A percentile compares a stretch with the other conserved stretches of the same genome.
phyloP scores from a whole-genome alignment of 2,888 invertebrate genomes.

The Neocrepidodera transversa region DNA sequence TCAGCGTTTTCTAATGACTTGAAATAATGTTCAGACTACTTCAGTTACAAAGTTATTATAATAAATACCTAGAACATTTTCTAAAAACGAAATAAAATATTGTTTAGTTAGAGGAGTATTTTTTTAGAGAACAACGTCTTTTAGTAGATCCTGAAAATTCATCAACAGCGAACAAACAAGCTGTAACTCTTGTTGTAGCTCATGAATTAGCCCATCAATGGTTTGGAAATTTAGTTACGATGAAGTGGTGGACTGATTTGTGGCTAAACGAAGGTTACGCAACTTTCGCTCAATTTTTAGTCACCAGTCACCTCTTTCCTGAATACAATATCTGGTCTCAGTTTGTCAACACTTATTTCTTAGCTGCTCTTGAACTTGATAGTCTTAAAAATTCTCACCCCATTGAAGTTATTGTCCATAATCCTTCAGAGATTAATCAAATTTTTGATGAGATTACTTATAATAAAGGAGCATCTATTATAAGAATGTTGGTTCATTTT shows the following conservation, averaged over 20 bases:
- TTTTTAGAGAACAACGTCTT: slow-evolving; percentile 80
- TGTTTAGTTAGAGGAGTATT: too few relatives aligned
- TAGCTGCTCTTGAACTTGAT: slow-evolving; percentile 85
- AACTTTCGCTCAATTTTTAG: slow-evolving; percentile 93
- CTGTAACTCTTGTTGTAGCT: slow-evolving; percentile 85
- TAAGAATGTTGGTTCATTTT: slow-evolving; percentile 91
- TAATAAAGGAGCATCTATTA: slow-evolving; percentile 92
- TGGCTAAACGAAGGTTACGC: slow-evolving; percentile 94
- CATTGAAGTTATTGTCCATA: slow-evolving; percentile 92
- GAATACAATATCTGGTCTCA: slow-evolving; percentile 97
- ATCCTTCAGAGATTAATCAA: slow-evolving; percentile 94
- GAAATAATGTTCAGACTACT: too few relatives aligned
- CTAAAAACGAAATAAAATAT: too few relatives aligned
- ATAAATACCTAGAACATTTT: too few relatives aligned
- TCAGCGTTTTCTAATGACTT: too few relatives aligned
- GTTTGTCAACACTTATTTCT: slow-evolving; percentile 89
- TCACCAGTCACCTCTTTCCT: slow-evolving; percentile 90
- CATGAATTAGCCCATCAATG: slow-evolving; percentile 98
- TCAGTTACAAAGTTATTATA: too few relatives aligned
- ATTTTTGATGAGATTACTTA: slow-evolving; percentile 98
- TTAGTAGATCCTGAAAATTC: slow-evolving; percentile 91
- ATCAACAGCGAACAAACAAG: slow-evolving; percentile 82
- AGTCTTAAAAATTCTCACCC: slow-evolving; percentile 92
- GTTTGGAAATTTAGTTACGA: slow-evolving; percentile 98
- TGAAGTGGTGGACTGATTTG: slow-evolving; percentile 98